Conservation (phyloP, 2,113 vertebrate species). For the Potamarius usumacintae region DNA sequence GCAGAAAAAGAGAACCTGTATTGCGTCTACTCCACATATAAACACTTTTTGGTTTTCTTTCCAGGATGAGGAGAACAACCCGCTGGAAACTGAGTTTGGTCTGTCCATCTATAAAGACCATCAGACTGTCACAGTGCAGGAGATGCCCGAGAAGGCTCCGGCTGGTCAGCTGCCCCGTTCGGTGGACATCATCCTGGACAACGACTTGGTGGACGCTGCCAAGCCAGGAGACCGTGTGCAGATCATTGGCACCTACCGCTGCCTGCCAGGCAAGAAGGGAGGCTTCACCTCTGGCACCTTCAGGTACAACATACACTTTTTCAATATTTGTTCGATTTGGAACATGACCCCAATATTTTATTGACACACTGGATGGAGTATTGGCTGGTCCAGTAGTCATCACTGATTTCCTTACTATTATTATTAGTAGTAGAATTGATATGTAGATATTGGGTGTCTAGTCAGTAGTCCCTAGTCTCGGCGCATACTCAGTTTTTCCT, state of each 20-base stretch:
- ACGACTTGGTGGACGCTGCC: constrained; percentile 89
- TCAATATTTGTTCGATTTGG: neutral
- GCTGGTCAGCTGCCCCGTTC: constrained; percentile 97
- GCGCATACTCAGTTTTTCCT: neutral
- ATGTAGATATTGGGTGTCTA: neutral
- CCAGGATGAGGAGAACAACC: constrained; percentile 97
- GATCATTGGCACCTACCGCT: constrained; percentile 91
- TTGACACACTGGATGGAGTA: neutral
- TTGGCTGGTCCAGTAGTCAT: too few relatives aligned
- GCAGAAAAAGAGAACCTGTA: neutral
- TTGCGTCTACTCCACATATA: neutral
- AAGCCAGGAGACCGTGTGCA: constrained; percentile 94
- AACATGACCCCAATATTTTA: neutral
- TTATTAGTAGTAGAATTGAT: neutral
- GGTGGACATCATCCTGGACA: constrained; percentile 90
- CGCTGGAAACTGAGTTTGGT: constrained; percentile 92
- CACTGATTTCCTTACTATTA: neutral
- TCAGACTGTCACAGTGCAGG: constrained; percentile 94
- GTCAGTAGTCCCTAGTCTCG: neutral
- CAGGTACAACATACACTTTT: constrained; percentile 71
- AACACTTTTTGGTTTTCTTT: neutral
- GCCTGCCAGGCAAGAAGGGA: constrained; percentile 91
- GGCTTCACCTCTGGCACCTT: constrained; percentile 95
- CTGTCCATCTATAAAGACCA: constrained; percentile 94
- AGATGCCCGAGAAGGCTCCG: constrained; percentile 98